These are phyloP conservation scores for Alaudala cheleensis DNA, from an alignment of 2,113 vertebrate species.

Conservation along the genomic window DNA sequence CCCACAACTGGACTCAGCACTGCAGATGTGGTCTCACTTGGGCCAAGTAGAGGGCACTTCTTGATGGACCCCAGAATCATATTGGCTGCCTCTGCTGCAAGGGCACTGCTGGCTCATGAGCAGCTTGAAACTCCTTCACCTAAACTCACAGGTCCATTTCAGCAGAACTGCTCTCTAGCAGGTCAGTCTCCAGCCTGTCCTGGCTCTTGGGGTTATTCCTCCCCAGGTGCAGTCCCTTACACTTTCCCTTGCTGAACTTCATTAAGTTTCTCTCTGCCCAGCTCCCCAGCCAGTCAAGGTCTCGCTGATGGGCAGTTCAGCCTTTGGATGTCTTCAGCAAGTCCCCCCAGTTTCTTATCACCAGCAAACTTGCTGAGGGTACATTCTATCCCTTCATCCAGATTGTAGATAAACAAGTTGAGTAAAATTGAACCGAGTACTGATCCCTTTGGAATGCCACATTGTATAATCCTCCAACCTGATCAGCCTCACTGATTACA, in stretches of 20 bases:
- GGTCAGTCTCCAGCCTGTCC: background rate
- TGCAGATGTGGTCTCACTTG: background rate
- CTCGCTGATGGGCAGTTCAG: accelerated
- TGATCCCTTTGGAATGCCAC: accelerated
- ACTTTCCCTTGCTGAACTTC: background rate
- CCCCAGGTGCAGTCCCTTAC: too few relatives aligned
- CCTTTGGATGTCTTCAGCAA: background rate
- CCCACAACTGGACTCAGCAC: background rate
- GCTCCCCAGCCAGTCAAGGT: background rate
- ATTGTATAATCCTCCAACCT: background rate
- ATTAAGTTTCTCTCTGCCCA: background rate
- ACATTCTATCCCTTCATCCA: accelerated
- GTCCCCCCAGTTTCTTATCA: background rate
- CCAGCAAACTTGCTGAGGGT: background rate
- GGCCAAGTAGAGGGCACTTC: background rate
- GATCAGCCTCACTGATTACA: background rate
- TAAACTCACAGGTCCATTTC: background rate
- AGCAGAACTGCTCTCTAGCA: background rate
- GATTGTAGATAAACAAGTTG: background rate
- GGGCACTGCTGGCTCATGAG: background rate
- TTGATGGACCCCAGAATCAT: accelerated
- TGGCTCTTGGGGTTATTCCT: background rate
- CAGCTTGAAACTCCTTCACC: background rate
- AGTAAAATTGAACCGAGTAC: background rate
- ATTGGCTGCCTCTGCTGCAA: background rate